phyloP scores from a whole-genome alignment of 2,888 invertebrate genomes.

The Lasioglossum marginatum region DNA sequence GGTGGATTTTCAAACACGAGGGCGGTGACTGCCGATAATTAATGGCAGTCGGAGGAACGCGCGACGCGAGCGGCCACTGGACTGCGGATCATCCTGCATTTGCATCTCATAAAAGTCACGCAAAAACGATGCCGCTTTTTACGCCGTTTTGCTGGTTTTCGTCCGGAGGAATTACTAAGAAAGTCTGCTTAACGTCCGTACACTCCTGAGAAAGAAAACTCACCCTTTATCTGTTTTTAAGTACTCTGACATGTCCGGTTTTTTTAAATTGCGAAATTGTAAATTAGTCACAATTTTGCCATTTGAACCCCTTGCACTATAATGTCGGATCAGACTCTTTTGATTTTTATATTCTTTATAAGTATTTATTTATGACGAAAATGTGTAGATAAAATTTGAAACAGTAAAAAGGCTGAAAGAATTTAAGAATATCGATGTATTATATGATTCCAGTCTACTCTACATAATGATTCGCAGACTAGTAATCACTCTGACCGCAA shows the following conservation, averaged over 20 bases:
- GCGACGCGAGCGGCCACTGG: not conserved
- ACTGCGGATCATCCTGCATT: not conserved
- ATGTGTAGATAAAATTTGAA: not conserved
- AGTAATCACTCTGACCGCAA: not conserved
- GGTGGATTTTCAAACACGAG: constrained; percentile 27
- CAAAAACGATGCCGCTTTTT: not conserved
- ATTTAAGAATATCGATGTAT: not conserved
- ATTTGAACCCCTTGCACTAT: not conserved
- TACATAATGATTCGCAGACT: not conserved
- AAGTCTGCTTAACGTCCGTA: not conserved
- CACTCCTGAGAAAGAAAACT: not conserved
- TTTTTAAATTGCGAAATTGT: not conserved
- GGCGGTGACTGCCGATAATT: constrained; percentile 23
- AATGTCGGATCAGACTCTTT: no score
- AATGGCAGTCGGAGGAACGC: constrained; percentile 20
- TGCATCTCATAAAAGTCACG: constrained; percentile 4
- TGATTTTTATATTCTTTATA: not conserved
- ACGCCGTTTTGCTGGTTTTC: not conserved
- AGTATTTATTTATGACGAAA: not conserved
- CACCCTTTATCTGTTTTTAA: not conserved
- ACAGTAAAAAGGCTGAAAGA: not conserved
- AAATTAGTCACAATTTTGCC: not conserved
- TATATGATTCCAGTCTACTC: not conserved
- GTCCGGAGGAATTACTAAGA: not conserved
- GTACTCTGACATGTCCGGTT: no score